A percentile compares a stretch with the other conserved stretches of the same genome.
Conservation (phyloP, 2,888 invertebrate species). For the Xanthia icteritia region DNA sequence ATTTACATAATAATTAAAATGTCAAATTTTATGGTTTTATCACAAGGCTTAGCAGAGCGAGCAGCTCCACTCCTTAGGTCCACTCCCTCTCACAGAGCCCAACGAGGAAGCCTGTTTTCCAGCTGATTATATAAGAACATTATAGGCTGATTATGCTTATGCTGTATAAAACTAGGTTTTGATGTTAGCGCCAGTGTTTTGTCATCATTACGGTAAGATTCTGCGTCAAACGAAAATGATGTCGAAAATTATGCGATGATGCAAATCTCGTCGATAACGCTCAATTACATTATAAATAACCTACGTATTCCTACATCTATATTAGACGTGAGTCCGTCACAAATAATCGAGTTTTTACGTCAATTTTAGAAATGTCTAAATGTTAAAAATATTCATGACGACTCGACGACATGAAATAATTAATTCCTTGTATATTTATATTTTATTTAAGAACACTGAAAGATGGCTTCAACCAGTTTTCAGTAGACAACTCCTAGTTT, state of each 20-base stretch:
- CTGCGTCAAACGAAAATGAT: not conserved
- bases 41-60: too few species aligned
- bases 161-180: not conserved
- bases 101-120: too few species aligned
- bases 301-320: not conserved
- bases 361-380: constrained; percentile 30
- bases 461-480: not conserved
- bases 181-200: not conserved
- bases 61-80: too few species aligned
- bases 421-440: not conserved
- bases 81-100: too few species aligned
- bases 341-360: constrained; percentile 6
- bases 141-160: too few species aligned
- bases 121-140: too few species aligned
- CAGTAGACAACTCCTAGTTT: not conserved
- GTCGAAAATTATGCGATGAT: not conserved
- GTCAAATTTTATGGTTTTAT: too few species aligned
- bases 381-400: constrained; percentile 3
- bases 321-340: not conserved
- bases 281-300: not conserved
- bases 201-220: not conserved
- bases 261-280: not conserved
- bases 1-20: too few species aligned
- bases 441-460: constrained; percentile 7
- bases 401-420: not conserved